Evolutionary conservation across 2,113 vertebrate genomes (phyloP), one percentile per base, ranked within the genome.

Genomic region (Jaculus jaculus): DNA sequence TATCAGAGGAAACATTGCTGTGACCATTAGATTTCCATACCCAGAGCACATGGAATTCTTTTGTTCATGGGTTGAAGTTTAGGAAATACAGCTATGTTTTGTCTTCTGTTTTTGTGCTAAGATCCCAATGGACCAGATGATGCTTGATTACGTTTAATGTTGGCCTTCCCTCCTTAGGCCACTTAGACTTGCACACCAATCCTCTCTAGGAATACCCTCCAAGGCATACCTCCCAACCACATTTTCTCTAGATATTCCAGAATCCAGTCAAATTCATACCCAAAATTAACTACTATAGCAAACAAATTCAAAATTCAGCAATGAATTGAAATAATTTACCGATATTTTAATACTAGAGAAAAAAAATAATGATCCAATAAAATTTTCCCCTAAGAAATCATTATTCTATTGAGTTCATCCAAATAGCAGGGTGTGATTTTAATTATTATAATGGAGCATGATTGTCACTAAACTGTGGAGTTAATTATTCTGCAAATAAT

Each of bases 401-500:
- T 96, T 96, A 95, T 97, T 97, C 79, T 60, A 32, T 96, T 97
- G 90, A 96, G 97, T 96, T 94, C 93, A 96, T 91, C 90, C 96
- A 94, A 97, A 96, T 72, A 95, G 68, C 94, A 96, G 77, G 11
- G 58, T 95, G 26, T 32, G 66, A 95, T 98, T 98, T 97, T 96
- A 98, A 97, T 98, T 97, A 97, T 94, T 98, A 75, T 93, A 97
- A 96, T 74, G 94, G 89, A 83, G 96, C 82, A 89, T 84, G 98
- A 98, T 96, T 96, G 96, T 96, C 93, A 95, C 89, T 97, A 97
- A 96, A 97, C 82, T 93, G 96, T 97, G 94, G 96, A 97, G 95
- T 92, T 97, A 96, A 96, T 97, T 97, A 98, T 98, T 97, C 95
- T 97, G 87, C 97, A 96, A 98, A 97, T 97, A 95, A 97, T 96